A percentile compares a stretch with the other conserved stretches of the same genome.
These are phyloP conservation scores for Gambusia affinis DNA, from an alignment of 2,113 vertebrate species.

Conservation along the genomic window DNA sequence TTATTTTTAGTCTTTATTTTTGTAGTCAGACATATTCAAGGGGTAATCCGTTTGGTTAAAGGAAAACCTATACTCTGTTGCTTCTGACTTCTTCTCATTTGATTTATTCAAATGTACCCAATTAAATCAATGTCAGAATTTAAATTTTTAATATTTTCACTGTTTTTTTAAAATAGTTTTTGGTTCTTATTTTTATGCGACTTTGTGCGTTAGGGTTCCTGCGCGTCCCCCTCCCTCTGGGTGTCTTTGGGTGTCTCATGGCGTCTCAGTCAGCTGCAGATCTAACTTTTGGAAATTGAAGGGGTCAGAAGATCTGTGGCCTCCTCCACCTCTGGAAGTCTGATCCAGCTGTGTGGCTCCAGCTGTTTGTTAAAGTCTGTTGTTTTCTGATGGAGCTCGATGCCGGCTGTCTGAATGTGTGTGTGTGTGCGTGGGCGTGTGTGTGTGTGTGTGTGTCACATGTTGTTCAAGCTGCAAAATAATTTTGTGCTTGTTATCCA, in stretches of 20 bases:
- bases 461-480: slow-evolving; percentile 32
- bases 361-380: slow-evolving; percentile 50
- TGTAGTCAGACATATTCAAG: background rate
- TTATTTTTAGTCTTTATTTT: background rate
- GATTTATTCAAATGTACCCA: background rate
- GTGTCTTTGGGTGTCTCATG: too few relatives aligned
- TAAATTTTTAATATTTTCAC: background rate
- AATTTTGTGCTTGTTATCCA: slow-evolving; percentile 36
- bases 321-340: slow-evolving; percentile 26
- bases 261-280: too few relatives aligned
- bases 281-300: too few relatives aligned
- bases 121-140: background rate
- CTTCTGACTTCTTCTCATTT: background rate
- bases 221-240: too few relatives aligned
- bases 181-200: background rate
- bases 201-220: background rate
- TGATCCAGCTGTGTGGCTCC: slow-evolving; percentile 68
- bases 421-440: too few relatives aligned
- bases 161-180: background rate
- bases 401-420: background rate
- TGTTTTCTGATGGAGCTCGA: background rate
- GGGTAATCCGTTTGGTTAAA: background rate
- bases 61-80: background rate
- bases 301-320: background rate
- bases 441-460: background rate